Conservation (phyloP, 37 sponge, comb jelly and placozoan species). For the Crambe crambe region DNA sequence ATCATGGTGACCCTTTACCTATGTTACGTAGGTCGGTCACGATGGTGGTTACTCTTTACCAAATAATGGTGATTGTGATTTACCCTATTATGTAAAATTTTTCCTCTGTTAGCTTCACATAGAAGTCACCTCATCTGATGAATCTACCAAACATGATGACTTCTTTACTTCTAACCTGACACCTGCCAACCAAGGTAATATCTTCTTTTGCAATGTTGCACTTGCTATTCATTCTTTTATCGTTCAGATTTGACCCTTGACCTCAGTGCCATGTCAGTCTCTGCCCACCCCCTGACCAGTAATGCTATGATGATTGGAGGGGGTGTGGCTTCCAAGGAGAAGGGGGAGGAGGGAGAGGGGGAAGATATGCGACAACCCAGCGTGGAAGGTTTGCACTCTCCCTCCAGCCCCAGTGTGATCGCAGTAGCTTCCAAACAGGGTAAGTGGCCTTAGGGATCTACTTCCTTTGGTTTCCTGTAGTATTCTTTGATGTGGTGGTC, state of each 20-base stretch:
- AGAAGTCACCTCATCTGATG: constrained; percentile 5
- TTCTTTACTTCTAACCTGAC: constrained; percentile 22
- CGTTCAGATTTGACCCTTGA: constrained; percentile 30
- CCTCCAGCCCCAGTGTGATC: background rate
- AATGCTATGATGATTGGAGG: background rate
- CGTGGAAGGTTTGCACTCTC: constrained; percentile 55
- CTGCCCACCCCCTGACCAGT: background rate
- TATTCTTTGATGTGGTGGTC: background rate
- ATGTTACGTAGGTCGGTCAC: no score
- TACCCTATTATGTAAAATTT: no score
- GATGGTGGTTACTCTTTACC: no score
- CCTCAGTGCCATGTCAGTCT: constrained; percentile 32
- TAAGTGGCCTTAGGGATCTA: background rate
- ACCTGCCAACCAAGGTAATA: constrained; percentile 9
- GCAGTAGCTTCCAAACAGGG: constrained; percentile 15
- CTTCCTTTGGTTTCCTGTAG: background rate
- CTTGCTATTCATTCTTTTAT: background rate
- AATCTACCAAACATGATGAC: constrained; percentile 21
- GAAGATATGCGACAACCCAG: constrained; percentile 47
- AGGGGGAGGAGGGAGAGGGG: background rate
- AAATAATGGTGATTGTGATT: no score
- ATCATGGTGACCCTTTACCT: no score
- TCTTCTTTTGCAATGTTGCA: no score
- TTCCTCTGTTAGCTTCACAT: constrained; percentile 33
- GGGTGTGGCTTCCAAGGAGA: background rate